A percentile compares a stretch with the other conserved stretches of the same genome.
phyloP scores from a whole-genome alignment of 2,888 invertebrate genomes.

The Cephus pygmeus region DNA sequence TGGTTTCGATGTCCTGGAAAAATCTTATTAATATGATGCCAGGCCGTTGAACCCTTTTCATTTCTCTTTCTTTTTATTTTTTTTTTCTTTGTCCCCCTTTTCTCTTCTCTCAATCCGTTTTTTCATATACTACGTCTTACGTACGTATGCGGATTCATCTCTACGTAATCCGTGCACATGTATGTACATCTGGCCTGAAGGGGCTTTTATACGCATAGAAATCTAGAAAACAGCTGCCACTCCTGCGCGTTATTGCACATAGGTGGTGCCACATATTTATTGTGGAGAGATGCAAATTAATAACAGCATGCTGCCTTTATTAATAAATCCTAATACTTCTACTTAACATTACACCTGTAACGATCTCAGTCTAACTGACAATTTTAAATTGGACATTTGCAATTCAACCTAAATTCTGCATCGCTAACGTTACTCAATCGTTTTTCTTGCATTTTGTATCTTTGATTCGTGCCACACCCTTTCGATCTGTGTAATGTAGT shows the following conservation, averaged over 20 bases:
- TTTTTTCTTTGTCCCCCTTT: background rate
- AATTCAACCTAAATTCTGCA: background rate
- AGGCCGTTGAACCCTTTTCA: background rate
- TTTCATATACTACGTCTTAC: background rate
- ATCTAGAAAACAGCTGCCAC: background rate
- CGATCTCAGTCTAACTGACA: background rate
- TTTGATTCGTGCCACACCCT: background rate
- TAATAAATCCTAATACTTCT: background rate
- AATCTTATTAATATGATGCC: background rate
- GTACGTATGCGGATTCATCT: background rate
- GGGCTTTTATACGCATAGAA: background rate
- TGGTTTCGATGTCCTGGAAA: background rate
- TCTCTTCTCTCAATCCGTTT: background rate
- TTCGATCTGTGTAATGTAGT: background rate
- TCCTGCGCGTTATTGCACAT: background rate
- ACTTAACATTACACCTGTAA: background rate
- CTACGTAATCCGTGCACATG: too few species aligned
- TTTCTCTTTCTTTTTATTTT: background rate
- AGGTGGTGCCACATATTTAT: background rate
- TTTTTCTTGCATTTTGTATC: background rate
- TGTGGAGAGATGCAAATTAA: background rate
- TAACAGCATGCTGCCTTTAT: background rate
- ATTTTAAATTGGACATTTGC: background rate
- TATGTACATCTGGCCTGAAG: too few species aligned
- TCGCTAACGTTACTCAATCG: background rate